phyloP scores from a whole-genome alignment of 2,113 vertebrate genomes.

The Panthera leo region DNA sequence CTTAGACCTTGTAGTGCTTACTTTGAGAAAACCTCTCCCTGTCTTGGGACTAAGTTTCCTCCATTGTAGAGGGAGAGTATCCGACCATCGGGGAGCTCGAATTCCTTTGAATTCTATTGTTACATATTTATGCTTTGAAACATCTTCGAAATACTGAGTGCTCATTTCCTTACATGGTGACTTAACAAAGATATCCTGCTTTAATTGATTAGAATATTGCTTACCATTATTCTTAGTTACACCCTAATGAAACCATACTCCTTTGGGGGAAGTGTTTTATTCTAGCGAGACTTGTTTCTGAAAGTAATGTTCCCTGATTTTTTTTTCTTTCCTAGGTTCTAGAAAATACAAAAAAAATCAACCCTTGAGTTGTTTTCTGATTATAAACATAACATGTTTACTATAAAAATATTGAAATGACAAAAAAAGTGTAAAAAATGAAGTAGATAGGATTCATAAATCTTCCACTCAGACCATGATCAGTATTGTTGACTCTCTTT shows the following conservation, averaged over 20 bases:
- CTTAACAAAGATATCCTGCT: not conserved
- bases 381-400: not conserved
- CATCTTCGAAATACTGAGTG: not conserved
- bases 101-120: not conserved
- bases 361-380: not conserved
- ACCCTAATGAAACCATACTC: not conserved
- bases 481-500: not conserved
- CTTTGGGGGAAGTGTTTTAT: not conserved
- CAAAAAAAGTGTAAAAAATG: not conserved
- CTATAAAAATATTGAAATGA: slow-evolving; percentile 14
- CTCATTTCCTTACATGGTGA: not conserved
- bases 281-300: not conserved
- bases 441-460: slow-evolving; percentile 12
- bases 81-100: not conserved
- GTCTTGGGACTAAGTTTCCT: not conserved
- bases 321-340: not conserved
- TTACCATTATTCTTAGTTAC: not conserved
- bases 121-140: not conserved
- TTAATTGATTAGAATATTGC: not conserved
- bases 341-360: not conserved
- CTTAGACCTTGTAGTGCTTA: not conserved
- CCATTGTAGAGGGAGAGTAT: not conserved
- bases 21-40: not conserved
- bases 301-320: not conserved
- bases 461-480: not conserved